These are phyloP conservation scores for Pogonophryne albipinna DNA, from an alignment of 2,797 vertebrate genomes.

Conservation along the genomic window DNA sequence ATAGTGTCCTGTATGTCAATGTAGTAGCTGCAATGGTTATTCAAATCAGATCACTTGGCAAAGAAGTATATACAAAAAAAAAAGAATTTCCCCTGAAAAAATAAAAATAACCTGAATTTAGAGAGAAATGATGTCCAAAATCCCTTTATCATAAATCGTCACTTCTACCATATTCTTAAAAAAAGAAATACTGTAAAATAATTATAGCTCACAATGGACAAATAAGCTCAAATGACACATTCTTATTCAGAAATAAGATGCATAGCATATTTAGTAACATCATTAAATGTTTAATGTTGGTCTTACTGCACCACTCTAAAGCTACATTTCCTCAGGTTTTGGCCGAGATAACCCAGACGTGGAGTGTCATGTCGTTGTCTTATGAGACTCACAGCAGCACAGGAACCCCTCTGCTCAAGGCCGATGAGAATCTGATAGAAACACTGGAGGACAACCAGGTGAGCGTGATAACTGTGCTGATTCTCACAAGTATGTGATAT, in stretches of 20 bases:
- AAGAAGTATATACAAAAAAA: background rate
- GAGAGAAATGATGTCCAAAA: background rate
- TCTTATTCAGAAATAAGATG: background rate
- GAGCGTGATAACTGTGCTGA: background rate
- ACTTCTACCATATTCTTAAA: background rate
- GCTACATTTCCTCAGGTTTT: constrained; percentile 73
- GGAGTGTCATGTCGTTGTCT: constrained; percentile 83
- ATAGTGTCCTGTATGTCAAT: background rate
- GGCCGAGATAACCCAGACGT: constrained; percentile 83
- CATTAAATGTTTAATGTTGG: background rate
- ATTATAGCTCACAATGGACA: background rate
- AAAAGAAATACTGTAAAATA: background rate
- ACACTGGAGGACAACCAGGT: constrained; percentile 88
- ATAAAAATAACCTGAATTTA: background rate
- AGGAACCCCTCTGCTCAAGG: constrained; percentile 83
- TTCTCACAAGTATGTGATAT: background rate
- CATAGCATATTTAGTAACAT: background rate
- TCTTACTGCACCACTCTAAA: background rate
- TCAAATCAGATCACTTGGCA: background rate
- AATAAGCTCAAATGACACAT: background rate
- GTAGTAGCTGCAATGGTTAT: background rate
- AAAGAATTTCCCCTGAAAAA: too few relatives aligned
- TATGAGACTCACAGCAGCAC: constrained; percentile 81
- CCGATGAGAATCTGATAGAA: constrained; percentile 89
- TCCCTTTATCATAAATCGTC: too few relatives aligned